phyloP scores from a whole-genome alignment of 2,888 invertebrate genomes.

The Mycalesis mineus region DNA sequence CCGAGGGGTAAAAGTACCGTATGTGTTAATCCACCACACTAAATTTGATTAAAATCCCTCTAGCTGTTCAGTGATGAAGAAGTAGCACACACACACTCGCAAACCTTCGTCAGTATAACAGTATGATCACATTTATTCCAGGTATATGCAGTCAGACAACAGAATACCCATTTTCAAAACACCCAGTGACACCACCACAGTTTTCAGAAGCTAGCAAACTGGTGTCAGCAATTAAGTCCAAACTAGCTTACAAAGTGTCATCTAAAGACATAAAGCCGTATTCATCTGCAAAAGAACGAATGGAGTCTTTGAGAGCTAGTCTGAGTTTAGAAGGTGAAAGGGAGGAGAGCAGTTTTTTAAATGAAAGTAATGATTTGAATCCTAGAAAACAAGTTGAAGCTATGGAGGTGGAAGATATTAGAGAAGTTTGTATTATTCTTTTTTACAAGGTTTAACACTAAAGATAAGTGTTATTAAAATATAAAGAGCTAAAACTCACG shows the following conservation, averaged over 20 bases:
- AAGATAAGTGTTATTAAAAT: too few species aligned
- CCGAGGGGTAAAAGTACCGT: too few species aligned
- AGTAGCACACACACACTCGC: too few species aligned
- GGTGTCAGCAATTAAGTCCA: slow-evolving; percentile 68
- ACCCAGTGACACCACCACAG: slow-evolving; percentile 68
- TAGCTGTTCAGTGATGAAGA: too few species aligned
- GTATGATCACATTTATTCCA: too few species aligned
- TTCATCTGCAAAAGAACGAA: slow-evolving; percentile 50
- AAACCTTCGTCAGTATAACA: too few species aligned
- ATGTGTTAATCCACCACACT: too few species aligned
- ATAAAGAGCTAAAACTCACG: too few species aligned
- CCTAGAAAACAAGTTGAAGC: slow-evolving; percentile 39
- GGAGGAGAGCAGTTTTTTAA: slow-evolving; percentile 22
- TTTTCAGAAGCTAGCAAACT: slow-evolving; percentile 69
- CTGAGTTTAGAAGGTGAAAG: slow-evolving; percentile 43
- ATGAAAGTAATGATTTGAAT: slow-evolving; percentile 10
- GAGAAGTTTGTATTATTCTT: slow-evolving; percentile 44
- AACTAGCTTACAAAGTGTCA: slow-evolving; percentile 50
- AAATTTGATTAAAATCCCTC: too few species aligned
- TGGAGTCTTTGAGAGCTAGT: slow-evolving; percentile 47
- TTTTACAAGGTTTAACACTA: neutral
- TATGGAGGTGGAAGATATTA: slow-evolving; percentile 61
- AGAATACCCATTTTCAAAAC: slow-evolving; percentile 65
- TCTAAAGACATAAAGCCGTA: slow-evolving; percentile 44
- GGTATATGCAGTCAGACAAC: slow-evolving; percentile 59